Evolutionary conservation across 2,888 invertebrate species (phyloP).

Genomic region (Drosophila emarginata): DNA sequence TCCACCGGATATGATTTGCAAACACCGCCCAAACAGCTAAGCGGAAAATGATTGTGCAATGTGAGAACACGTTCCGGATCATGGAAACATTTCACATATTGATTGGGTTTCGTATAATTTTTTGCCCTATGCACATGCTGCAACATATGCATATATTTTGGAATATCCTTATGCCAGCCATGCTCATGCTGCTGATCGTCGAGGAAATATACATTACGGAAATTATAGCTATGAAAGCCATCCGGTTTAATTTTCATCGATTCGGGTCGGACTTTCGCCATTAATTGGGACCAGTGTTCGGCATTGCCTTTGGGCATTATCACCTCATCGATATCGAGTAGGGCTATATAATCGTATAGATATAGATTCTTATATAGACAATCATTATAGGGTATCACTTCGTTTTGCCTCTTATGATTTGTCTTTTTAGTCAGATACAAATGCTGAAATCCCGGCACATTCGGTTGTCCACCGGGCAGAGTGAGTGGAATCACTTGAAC

Average conservation of each 20-base stretch:
- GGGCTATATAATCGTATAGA: slow-evolving; percentile 93
- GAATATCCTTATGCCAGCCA: slow-evolving; percentile 90
- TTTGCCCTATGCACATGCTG: slow-evolving; percentile 95
- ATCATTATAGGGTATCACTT: slow-evolving; percentile 97
- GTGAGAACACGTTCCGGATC: slow-evolving; percentile 94
- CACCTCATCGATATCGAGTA: slow-evolving; percentile 96
- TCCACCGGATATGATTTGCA: slow-evolving; percentile 94
- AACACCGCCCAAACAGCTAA: slow-evolving; percentile 92
- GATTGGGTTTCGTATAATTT: slow-evolving; percentile 96
- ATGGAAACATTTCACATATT: slow-evolving; percentile 97
- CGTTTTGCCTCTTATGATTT: slow-evolving; percentile 96
- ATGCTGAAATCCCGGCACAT: slow-evolving; percentile 93
- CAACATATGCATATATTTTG: slow-evolving; percentile 95
- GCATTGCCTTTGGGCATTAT: slow-evolving; percentile 92
- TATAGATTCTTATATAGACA: slow-evolving; percentile 96
- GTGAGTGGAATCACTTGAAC: slow-evolving; percentile 91
- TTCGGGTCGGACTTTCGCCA: slow-evolving; percentile 88
- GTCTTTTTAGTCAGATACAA: slow-evolving; percentile 94
- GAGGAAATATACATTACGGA: slow-evolving; percentile 95
- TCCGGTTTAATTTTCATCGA: slow-evolving; percentile 86
- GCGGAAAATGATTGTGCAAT: slow-evolving; percentile 95
- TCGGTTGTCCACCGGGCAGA: slow-evolving; percentile 94
- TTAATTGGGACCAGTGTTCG: slow-evolving; percentile 89
- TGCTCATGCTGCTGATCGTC: slow-evolving; percentile 92
- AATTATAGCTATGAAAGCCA: slow-evolving; percentile 88